Evolutionary conservation across 2,797 vertebrate genomes (phyloP).

Genomic region (Oreortyx pictus): DNA sequence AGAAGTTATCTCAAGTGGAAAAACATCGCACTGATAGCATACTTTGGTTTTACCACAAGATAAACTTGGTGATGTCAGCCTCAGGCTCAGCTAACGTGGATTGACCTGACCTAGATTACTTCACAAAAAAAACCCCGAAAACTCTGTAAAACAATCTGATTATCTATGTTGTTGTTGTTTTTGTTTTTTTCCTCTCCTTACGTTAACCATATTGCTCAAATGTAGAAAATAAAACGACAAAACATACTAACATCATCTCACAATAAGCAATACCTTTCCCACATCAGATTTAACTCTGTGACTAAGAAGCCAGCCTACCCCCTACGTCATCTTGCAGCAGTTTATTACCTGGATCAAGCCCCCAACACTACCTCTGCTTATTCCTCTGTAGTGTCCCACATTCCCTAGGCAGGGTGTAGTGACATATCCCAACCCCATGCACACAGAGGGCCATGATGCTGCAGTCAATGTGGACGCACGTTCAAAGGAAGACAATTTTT

Average conservation of each 20-base stretch:
- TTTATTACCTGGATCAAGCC: neutral
- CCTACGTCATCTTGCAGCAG: neutral
- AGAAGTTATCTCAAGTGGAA: constrained; percentile 58
- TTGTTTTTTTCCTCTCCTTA: neutral
- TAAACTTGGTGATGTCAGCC: constrained; percentile 46
- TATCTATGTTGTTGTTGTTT: neutral
- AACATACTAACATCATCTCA: neutral
- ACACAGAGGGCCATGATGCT: fast-evolving
- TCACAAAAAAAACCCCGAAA: neutral
- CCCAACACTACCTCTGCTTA: neutral
- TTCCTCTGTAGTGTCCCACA: neutral
- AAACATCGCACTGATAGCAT: constrained; percentile 11
- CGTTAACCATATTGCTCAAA: neutral
- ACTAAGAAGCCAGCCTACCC: neutral
- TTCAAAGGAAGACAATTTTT: neutral
- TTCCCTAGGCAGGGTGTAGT: neutral
- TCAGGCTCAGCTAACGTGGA: constrained; percentile 44
- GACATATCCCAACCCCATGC: neutral
- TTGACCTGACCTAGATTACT: constrained; percentile 58
- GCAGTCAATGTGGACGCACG: fast-evolving
- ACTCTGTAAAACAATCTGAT: neutral
- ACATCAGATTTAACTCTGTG: neutral
- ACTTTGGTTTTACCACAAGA: constrained; percentile 58
- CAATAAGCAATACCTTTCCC: neutral
- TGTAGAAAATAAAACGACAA: neutral